phyloP scores from a whole-genome alignment of 2,797 vertebrate species.

The Hippoglossus hippoglossus region DNA sequence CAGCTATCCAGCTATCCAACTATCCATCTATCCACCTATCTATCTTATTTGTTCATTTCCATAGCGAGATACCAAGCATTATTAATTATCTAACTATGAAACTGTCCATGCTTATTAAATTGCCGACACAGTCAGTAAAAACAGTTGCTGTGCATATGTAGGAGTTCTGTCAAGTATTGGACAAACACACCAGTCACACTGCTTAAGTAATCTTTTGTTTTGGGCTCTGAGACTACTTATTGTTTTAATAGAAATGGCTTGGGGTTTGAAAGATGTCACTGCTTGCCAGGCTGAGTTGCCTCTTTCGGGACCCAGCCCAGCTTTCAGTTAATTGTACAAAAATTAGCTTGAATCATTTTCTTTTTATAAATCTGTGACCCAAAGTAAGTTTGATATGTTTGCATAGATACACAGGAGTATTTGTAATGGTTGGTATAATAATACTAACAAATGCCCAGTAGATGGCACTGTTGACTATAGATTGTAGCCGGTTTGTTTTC shows the following conservation, averaged over 20 bases:
- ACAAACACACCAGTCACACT: not conserved
- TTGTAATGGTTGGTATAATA: not conserved
- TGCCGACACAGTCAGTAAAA: too few relatives aligned
- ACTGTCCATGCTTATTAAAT: too few relatives aligned
- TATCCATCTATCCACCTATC: too few relatives aligned
- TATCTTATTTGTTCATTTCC: not conserved
- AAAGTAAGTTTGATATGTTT: not conserved
- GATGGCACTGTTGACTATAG: slow-evolving; percentile 61
- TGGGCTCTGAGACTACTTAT: not conserved
- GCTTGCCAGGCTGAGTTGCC: too few relatives aligned
- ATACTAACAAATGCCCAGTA: slow-evolving; percentile 32
- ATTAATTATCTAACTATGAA: not conserved
- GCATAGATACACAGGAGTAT: not conserved
- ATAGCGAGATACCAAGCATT: not conserved
- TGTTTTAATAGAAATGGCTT: not conserved
- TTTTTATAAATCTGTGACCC: not conserved
- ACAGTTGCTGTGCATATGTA: not conserved
- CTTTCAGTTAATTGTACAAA: not conserved
- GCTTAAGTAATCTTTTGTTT: slow-evolving; percentile 2
- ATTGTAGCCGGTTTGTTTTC: not conserved
- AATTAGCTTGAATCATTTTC: not conserved
- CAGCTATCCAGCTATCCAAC: too few relatives aligned
- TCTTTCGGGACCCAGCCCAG: not conserved
- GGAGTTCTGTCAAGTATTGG: not conserved
- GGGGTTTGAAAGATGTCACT: too few relatives aligned